Base-by-base conservation (phyloP, 2,113 vertebrate species). In the Melierax canorus region DNA sequence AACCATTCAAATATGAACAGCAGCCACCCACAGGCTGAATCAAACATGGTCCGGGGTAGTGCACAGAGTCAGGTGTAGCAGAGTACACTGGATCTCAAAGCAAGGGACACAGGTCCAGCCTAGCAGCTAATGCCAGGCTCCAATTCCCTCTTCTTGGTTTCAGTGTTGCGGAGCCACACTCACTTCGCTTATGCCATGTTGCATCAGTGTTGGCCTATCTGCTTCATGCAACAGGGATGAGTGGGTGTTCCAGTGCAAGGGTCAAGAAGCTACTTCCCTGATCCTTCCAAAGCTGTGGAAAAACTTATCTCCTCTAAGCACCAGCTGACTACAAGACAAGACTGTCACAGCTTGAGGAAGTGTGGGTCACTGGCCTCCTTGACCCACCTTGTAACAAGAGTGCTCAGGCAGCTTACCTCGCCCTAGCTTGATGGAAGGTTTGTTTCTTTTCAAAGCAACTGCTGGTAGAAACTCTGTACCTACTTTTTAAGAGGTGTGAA, bases 381-480 rank as follows among this genome's bases (percentile, higher is more conserved):
- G 51, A 86, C 23, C 64, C 1, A 3, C 51, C 39, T 15, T 36
- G 15, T 56, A 14, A 19, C 2, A 30, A 66, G 23, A 68, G 56
- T 4, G 27, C 39, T 56, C 0, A 0, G 18, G n/a, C 32, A 81
- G 17, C 39, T 91, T 36, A 63, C 23, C 43, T 83, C 2, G 1
- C 30, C 15, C 62, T 36, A 30, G 17, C 55, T 56, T 39, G 64
- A 81, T 3, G 3, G n/a, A 91, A 84, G 43, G n/a, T 56, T 22
- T 39, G 18, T 34, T 83, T 32, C 56, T 38, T 41, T 56, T 38
- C 68, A 79, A 68, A 85, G 53, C 32, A 63, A 67, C 15, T 34
- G 21, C 27, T 66, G 63, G 29, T 69, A 34, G 43, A 88, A 93
- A 69, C n/a, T 67, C 38, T 16, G 6, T 46, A 66, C 11, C 34